Conservation (phyloP, 2,888 invertebrate species). For the Asteroscopus sphinx region DNA sequence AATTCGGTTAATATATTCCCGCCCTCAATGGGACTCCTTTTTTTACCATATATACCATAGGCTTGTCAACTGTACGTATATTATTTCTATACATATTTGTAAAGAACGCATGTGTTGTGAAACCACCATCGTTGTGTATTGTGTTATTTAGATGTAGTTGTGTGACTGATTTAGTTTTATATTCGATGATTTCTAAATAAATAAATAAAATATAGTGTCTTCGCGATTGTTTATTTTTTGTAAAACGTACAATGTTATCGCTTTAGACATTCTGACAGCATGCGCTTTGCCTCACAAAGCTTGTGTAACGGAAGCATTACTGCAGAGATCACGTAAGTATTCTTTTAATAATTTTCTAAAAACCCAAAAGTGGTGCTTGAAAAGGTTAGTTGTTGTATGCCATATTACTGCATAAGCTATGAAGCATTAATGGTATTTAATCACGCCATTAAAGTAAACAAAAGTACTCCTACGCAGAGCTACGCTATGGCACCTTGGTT, state of each 20-base stretch:
- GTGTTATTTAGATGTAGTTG: slow-evolving; percentile 71
- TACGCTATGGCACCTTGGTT: no score
- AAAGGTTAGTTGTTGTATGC: no score
- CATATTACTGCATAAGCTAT: no score
- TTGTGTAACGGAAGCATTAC: slow-evolving; percentile 59
- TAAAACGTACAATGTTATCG: slow-evolving; percentile 38
- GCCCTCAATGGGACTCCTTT: background rate
- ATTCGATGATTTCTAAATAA: slow-evolving; percentile 70
- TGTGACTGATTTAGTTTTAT: slow-evolving; percentile 86
- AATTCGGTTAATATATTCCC: background rate
- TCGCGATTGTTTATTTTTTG: slow-evolving; percentile 59
- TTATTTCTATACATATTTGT: slow-evolving; percentile 41
- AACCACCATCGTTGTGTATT: slow-evolving; percentile 59
- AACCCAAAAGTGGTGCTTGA: no score
- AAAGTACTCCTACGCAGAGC: no score
- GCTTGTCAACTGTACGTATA: slow-evolving; percentile 23
- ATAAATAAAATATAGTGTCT: slow-evolving; percentile 71
- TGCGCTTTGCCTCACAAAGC: slow-evolving; percentile 77
- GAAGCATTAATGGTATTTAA: no score
- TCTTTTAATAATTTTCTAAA: slow-evolving; percentile 41
- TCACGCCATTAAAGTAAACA: no score
- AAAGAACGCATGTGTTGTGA: slow-evolving; percentile 63
- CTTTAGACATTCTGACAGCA: slow-evolving; percentile 66
- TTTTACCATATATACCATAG: background rate
- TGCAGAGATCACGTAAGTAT: slow-evolving; percentile 67